Evolutionary conservation across 2,888 invertebrate genomes (phyloP), one percentile per base, ranked within the genome.

Genomic region (Antheraea assamensis): DNA sequence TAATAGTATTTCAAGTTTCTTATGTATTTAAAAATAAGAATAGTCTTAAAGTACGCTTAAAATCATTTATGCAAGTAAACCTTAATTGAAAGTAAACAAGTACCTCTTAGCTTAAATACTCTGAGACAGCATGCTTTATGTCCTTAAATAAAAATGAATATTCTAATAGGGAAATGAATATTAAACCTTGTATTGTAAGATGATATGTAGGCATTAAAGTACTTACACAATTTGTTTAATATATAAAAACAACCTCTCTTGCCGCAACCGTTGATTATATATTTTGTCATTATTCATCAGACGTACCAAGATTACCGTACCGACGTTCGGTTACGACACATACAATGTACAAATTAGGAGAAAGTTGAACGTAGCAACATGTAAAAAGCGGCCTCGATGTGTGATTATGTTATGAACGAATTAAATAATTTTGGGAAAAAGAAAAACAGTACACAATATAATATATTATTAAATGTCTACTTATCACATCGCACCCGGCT

Each of bases 231-330:
- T 64, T 64, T 52, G 71, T 77, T 76, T 76, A 74, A 79, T 74
- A 78, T 79, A 77, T 77, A 74, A 72, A 73, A 75, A 79, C 84
- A 82, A n/a, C 83, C n/a, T n/a, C n/a, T 87, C 84, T 80, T 80
- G 79, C 79, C 83, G 79, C 82, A 80, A 86, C 83, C 78, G 84
- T 82, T 74, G 73, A 81, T 80, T 80, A 84, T 81, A 79, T 72
- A 79, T 78, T 74, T 74, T 76, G 61, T 64, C 61, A 82, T 86
- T 85, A 87, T 88, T 89, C 85, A 80, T 81, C 77, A 88, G 76
- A 80, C 85, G 77, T 79, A 85, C 88, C 90, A 90, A 90, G 89
- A 87, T 88, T 87, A 88, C 84, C 85, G 85, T 58, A 58, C 27
- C 61, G 86, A 85, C 85, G 82, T 83, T 82, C 79, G 82, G 83